Percentiles rank a stretch among this genome's conserved stretches.
phyloP scores from a whole-genome alignment of 2,888 invertebrate species.

The Himalopsyche anomala region DNA sequence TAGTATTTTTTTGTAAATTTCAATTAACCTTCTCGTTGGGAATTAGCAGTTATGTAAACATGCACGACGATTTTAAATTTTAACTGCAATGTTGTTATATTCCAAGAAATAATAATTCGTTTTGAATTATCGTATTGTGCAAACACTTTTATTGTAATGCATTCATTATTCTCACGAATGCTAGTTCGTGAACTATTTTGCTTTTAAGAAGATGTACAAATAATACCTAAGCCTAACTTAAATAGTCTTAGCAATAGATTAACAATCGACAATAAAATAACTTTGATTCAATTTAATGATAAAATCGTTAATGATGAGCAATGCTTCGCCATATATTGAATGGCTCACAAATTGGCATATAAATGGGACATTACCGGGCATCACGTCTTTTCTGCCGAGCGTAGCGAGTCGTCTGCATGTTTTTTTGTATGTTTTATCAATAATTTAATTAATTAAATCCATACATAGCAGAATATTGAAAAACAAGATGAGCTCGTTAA shows the following conservation, averaged over 20 bases:
- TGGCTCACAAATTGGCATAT: slow-evolving; percentile 5
- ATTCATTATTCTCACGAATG: too few relatives aligned
- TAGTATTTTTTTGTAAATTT: too few relatives aligned
- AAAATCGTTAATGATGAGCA: neutral
- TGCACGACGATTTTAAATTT: too few relatives aligned
- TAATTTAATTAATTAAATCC: neutral
- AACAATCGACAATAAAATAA: neutral
- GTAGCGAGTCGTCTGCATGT: neutral
- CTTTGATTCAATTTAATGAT: neutral
- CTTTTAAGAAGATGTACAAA: too few relatives aligned
- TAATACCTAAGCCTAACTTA: neutral
- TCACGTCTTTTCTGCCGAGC: neutral
- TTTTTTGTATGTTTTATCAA: neutral
- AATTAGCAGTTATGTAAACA: too few relatives aligned
- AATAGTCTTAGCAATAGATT: neutral
- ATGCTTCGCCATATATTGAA: neutral
- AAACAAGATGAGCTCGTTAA: neutral
- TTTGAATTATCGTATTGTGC: too few relatives aligned
- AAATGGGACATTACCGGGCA: neutral
- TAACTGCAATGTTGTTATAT: too few relatives aligned
- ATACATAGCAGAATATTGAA: neutral
- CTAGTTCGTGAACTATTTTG: too few relatives aligned
- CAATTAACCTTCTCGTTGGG: too few relatives aligned
- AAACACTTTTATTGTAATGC: too few relatives aligned
- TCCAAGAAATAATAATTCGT: too few relatives aligned